Evolutionary conservation across 2,888 invertebrate species (phyloP), one percentile per base, ranked within the genome.

Genomic region (Idaea aversata): DNA sequence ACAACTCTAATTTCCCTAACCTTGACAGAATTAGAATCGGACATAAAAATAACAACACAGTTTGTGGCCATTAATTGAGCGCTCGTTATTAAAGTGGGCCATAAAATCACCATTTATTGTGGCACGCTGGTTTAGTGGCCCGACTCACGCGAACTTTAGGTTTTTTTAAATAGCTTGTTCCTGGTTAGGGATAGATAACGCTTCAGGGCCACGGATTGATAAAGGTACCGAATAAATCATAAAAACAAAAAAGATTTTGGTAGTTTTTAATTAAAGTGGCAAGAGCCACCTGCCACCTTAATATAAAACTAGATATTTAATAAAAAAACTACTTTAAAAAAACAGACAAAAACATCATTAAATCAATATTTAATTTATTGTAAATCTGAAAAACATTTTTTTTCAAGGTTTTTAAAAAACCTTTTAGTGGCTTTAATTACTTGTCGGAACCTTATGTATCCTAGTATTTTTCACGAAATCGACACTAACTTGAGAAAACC

Each of bases 61-160:
- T 13, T 47, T 47, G 47, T 47, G 47, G 47, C 47, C 70, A 72
- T 72, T 70, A 72, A 70, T 69, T 65, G 68, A 70, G 70, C 68
- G 68, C 71, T 70, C 70, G 70, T 70, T 72, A 72, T 71, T 72
- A 72, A 70, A 68, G 59, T 65, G 65, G 63, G 65, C 68, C 69
- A 66, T 74, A 69, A 74, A 74, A 71, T 68, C 61, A 63, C 67
- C 70, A 67, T 72, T 71, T 70, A 72, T 67, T 64, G 62, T 66
- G 66, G 64, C 61, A 63, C 64, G 65, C 61, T 59, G 64, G 66
- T 65, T 69, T 71, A 74, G 69, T 72, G 68, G 70, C 38, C 60
- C 62, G 57, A 57, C 65, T 65, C 73, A 73, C 70, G 72, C 73
- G 59, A 70, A 15, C 57, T 13, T 47, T 4, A 10, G 7, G 47